Base-by-base conservation (phyloP, 2,888 invertebrate genomes). In the Cyaniris semiargus region DNA sequence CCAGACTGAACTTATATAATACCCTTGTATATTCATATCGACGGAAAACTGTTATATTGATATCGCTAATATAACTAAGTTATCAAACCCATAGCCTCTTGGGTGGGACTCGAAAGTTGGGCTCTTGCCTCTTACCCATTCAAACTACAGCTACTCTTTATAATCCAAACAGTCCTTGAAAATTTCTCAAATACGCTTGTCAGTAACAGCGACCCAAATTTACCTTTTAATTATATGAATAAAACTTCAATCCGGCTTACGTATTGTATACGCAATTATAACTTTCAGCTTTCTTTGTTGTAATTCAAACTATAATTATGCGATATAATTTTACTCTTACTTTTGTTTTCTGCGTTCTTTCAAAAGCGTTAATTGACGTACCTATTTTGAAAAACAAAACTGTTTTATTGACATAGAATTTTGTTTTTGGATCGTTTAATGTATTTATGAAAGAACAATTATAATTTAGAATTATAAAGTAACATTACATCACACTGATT, bases 181-280 rank as follows among this genome's bases (percentile, higher is more conserved):
- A 74, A 74, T 74, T 72, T 72, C 74, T 74, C 74, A 27, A 74
- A 74, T 74, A 27, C 23, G 74, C 74, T 74, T 53, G 74, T 53
- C 74, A 74, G 74, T 53, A 23, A 72, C 72, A 72, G 72, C 72
- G 72, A 74, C 53, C 74, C 53, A 53, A 48, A 74, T 74, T 53
- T 53, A 53, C 74, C 74, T 74, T 74, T 74, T 74, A 48, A 53
- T 74, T 74, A 74, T 74, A 48, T 53, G 74, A 74, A 74, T 53
- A 23, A 72, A 72, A 74, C 27, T 53, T 27, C 23, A 53, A 53
- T 72, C 72, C 27, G 10, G 44, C 21, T 48, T 18, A 53, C 72
- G 72, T 72, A 72, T 72, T 72, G 72, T 72, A 72, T 48, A 72
- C 72, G 44, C 23, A 72, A 44, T 72, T 72, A 72, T 72, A 44